Evolutionary conservation across 2,888 invertebrate genomes (phyloP).

Genomic region (Cryptus viduatorius): DNA sequence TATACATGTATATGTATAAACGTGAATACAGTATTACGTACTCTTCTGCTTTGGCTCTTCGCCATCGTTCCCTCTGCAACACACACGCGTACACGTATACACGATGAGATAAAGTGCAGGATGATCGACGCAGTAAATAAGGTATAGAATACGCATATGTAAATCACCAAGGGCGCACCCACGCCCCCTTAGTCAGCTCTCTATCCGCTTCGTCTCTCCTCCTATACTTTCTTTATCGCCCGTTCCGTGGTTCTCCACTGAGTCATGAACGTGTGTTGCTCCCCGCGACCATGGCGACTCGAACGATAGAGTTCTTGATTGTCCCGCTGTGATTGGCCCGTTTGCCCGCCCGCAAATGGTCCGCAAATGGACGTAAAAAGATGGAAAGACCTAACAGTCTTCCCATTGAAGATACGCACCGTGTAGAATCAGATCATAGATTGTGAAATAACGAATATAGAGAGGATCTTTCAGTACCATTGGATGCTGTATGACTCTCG

Average conservation of each 20-base stretch:
- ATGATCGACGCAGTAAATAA: conserved; percentile 84
- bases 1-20: conserved; percentile 10
- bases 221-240: conserved; percentile 26
- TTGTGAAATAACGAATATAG: conserved; percentile 22
- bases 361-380: neutral
- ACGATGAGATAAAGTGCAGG: conserved; percentile 78
- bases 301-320: neutral
- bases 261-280: neutral
- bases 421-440: conserved; percentile 45
- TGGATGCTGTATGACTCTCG: conserved; percentile 37
- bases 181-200: conserved; percentile 79
- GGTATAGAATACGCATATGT: conserved; percentile 83
- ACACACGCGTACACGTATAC: conserved; percentile 74
- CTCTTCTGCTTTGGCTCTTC: conserved; percentile 27
- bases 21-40: conserved; percentile 19
- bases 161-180: conserved; percentile 84
- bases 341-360: no score
- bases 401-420: neutral
- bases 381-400: neutral
- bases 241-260: conserved; percentile 22
- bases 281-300: neutral
- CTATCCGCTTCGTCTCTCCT: conserved; percentile 49
- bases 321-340: conserved; percentile 1
- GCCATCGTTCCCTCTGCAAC: conserved; percentile 54
- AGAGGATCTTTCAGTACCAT: conserved; percentile 31